phyloP scores from a whole-genome alignment of 2,113 vertebrate genomes.

The Perca fluviatilis region DNA sequence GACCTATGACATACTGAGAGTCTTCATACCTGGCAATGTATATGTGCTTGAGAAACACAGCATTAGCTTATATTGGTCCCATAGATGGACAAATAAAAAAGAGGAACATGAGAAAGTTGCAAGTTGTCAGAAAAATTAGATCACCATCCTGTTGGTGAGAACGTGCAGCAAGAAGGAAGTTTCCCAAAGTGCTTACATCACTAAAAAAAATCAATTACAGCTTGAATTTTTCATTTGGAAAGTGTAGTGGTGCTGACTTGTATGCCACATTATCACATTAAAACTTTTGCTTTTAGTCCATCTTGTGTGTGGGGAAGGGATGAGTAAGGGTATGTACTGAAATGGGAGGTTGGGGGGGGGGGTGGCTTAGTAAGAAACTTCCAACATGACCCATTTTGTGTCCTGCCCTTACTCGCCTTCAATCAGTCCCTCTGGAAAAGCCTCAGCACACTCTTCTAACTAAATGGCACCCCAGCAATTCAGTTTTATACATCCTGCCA shows the following conservation, averaged over 20 bases:
- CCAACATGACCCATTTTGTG: neutral
- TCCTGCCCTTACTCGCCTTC: neutral
- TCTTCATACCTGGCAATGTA: neutral
- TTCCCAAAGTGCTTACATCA: conserved; percentile 36
- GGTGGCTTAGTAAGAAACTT: neutral
- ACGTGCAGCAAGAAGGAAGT: conserved; percentile 29
- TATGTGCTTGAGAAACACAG: conserved; percentile 27
- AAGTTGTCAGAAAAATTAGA: conserved; percentile 35
- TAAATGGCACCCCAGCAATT: conserved; percentile 13
- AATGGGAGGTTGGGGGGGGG: neutral
- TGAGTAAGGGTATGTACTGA: neutral
- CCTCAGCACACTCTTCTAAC: conserved; percentile 21
- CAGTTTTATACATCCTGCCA: conserved; percentile 44
- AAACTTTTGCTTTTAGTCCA: neutral
- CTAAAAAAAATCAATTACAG: conserved; percentile 20
- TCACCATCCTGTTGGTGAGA: conserved; percentile 4
- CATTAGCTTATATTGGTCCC: neutral
- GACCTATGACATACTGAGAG: neutral
- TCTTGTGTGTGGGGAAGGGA: neutral
- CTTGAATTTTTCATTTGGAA: conserved; percentile 25
- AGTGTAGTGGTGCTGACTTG: conserved; percentile 3
- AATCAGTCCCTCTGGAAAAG: neutral
- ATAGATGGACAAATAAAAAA: conserved; percentile 27
- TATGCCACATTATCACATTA: conserved; percentile 14
- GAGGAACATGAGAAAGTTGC: conserved; percentile 42